These are phyloP conservation scores for Eudemis profundana DNA, from an alignment of 2,888 invertebrate species.

Conservation along the genomic window DNA sequence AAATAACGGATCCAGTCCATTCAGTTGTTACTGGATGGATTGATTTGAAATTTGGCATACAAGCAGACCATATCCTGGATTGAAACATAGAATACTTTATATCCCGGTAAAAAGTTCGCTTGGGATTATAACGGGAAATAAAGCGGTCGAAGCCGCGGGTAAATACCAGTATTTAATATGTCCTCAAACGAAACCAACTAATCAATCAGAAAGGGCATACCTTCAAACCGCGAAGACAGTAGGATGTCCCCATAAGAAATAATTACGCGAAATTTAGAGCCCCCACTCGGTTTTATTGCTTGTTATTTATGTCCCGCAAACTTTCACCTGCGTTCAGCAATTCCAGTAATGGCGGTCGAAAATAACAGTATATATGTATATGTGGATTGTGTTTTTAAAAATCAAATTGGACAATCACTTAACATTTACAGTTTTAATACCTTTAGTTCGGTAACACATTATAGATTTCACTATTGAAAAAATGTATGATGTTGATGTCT, in stretches of 20 bases:
- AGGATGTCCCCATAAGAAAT: conserved; percentile 37
- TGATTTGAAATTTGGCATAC: too few relatives aligned
- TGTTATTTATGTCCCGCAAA: conserved; percentile 35
- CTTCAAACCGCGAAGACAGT: conserved; percentile 15
- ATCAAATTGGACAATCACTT: background rate
- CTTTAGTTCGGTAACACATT: too few relatives aligned
- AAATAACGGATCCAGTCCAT: too few relatives aligned
- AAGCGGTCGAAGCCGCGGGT: too few relatives aligned
- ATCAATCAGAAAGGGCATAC: conserved; percentile 8
- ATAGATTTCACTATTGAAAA: too few relatives aligned
- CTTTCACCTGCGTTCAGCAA: conserved; percentile 39
- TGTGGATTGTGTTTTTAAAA: conserved; percentile 8
- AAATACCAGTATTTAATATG: too few relatives aligned
- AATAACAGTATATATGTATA: conserved; percentile 9
- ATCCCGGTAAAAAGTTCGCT: too few relatives aligned
- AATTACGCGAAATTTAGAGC: conserved; percentile 33
- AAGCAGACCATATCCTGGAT: too few relatives aligned
- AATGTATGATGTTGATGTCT: too few relatives aligned
- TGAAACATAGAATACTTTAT: too few relatives aligned
- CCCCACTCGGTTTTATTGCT: conserved; percentile 27
- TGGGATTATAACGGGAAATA: too few relatives aligned
- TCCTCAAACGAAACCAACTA: background rate
- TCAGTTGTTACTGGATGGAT: too few relatives aligned
- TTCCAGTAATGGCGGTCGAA: conserved; percentile 31
- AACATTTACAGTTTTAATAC: background rate